Evolutionary conservation across 2,797 vertebrate species (phyloP), one percentile per base, ranked within the genome.

Genomic region (Crocidura indochinensis): DNA sequence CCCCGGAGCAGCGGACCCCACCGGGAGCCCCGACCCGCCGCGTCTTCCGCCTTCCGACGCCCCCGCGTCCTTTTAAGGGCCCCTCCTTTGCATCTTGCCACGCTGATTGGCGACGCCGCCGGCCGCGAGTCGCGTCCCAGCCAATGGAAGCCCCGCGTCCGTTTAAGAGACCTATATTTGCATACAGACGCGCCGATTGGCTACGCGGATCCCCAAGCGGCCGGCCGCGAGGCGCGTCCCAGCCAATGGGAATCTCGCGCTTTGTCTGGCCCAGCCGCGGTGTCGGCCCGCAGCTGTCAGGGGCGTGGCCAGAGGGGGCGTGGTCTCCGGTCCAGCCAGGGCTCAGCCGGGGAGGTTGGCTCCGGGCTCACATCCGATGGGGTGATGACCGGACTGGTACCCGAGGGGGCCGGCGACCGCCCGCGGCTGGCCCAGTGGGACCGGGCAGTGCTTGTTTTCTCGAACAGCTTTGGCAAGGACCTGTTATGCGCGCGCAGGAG

Each of bases 21-120:
- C 97, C 95, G 76, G 97, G 90, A 97, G 98, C 96, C 96, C 98
- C 99, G 99, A 38, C 72, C 93, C 9, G 2, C 10, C 26, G 0
- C 2, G 0, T 1, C 19, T 1, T 8, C 1, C 1, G 31, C 2
- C 10, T 38, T 5, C 38, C 2, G 38, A 5, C 7, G 0, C 81
- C 76, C 76, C 74, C 60, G 92, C 92, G 62, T 14, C 31, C 82
- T 96, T 94, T 94, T 96, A 87, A 5, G 38, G 38, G 68, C 1
- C 0, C 0, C 74, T 71, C 1, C 85, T 95, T 96, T 96, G 87
- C 96, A 94, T 97, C 90, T 85, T 90, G 49, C 94, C 15, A 20
- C 87, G 68, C 64, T 97, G 82, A 99, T 98, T 99, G 99, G 99
- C 92, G 96, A 86, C 46, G 88, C 96, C 91, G 93, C 97, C 96